phyloP scores from a whole-genome alignment of 2,888 invertebrate species.

The Agrilus mali region DNA sequence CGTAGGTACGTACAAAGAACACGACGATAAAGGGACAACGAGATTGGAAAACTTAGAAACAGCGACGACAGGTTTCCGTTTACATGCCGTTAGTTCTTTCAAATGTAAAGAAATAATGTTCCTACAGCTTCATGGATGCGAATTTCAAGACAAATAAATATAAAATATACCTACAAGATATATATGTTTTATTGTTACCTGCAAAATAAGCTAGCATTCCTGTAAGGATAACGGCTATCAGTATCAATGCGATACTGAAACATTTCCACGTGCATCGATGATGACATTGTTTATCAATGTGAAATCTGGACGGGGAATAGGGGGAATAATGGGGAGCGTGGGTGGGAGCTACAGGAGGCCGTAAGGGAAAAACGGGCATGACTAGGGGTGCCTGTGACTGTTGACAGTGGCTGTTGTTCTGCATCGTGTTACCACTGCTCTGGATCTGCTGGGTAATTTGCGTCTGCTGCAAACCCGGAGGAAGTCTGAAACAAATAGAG shows the following conservation, averaged over 20 bases:
- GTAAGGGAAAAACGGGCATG: constrained; percentile 79
- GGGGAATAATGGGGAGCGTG: constrained; percentile 74
- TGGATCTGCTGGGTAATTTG: constrained; percentile 44
- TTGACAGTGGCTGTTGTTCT: constrained; percentile 48
- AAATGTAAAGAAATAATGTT: no score
- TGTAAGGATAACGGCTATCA: constrained; percentile 78
- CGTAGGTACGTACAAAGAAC: no score
- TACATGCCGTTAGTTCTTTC: no score
- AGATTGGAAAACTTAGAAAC: no score
- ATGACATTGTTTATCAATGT: constrained; percentile 88
- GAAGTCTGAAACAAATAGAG: constrained; percentile 34
- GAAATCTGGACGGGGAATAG: constrained; percentile 85
- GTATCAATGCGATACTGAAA: constrained; percentile 84
- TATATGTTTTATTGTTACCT: constrained; percentile 44
- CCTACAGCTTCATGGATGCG: no score
- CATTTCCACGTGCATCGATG: constrained; percentile 96
- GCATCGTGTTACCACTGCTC: constrained; percentile 50
- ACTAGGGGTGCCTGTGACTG: constrained; percentile 61
- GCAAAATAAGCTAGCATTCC: constrained; percentile 93
- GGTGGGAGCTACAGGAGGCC: constrained; percentile 38
- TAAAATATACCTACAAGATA: not conserved
- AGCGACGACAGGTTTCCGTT: no score
- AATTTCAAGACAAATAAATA: no score
- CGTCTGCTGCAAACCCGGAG: constrained; percentile 37
- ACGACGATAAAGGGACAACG: no score